Evolutionary conservation across 2,888 invertebrate species (phyloP).

Genomic region (Drosophila niveifrons): DNA sequence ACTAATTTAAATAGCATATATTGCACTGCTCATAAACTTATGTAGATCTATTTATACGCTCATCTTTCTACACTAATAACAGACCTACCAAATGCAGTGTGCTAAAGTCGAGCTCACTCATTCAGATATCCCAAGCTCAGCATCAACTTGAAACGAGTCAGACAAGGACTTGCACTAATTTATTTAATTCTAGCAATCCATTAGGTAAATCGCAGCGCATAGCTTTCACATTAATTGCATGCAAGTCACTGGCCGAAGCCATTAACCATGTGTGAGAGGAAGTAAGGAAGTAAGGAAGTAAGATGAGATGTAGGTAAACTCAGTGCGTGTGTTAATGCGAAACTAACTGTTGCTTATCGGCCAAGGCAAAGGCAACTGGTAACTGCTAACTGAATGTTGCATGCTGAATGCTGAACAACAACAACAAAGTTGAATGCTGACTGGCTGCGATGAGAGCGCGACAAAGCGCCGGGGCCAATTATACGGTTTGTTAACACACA

Average conservation of each 20-base stretch:
- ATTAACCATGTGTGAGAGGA: constrained; percentile 37
- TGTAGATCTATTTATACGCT: no score
- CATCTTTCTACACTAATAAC: no score
- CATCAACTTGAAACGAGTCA: background rate
- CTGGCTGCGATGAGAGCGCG: constrained; percentile 21
- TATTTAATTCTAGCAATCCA: constrained; percentile 15
- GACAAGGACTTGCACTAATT: constrained; percentile 1
- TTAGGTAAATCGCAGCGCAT: constrained; percentile 19
- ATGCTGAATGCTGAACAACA: constrained; percentile 14
- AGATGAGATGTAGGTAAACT: background rate
- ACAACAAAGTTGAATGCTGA: constrained; percentile 37
- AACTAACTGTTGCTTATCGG: constrained; percentile 52
- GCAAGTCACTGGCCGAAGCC: constrained; percentile 33
- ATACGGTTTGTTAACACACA: constrained; percentile 80
- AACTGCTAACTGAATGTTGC: background rate
- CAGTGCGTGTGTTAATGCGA: constrained; percentile 25
- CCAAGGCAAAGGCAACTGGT: constrained; percentile 12
- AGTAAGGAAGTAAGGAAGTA: background rate
- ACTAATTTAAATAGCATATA: no score
- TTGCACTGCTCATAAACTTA: no score
- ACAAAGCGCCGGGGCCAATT: constrained; percentile 72
- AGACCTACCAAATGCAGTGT: no score
- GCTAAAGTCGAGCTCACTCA: no score
- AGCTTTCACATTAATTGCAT: constrained; percentile 51
- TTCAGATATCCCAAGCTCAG: background rate